A percentile compares a stretch with the other conserved stretches of the same genome.
Conservation (phyloP, 37 sponge, comb jelly and placozoan genomes). For the Eunapius fragilis region DNA sequence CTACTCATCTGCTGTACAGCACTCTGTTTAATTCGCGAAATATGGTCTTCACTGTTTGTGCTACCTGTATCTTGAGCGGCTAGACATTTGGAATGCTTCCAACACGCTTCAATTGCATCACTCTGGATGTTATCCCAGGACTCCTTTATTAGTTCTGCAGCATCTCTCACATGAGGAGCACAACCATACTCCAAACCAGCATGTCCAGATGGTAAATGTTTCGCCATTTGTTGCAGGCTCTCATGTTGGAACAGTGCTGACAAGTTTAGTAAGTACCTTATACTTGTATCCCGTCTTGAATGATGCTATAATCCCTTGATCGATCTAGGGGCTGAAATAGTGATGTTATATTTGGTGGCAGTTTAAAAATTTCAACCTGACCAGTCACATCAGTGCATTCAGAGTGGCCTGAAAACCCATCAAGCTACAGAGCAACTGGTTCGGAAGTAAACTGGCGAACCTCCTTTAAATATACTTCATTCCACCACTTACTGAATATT, state of each 20-base stretch:
- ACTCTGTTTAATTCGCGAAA: neutral
- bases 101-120: neutral
- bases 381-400: too few species aligned
- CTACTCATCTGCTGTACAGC: neutral
- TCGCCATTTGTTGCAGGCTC: neutral
- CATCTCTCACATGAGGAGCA: neutral
- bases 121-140: neutral
- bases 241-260: neutral
- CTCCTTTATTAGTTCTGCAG: neutral
- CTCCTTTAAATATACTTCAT: too few species aligned
- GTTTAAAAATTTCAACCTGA: too few species aligned
- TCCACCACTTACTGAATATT: too few species aligned
- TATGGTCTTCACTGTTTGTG: neutral
- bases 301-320: slow-evolving; percentile 57
- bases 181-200: neutral
- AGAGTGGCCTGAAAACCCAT: too few species aligned
- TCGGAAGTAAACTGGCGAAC: too few species aligned
- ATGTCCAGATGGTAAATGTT: neutral
- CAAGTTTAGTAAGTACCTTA: neutral
- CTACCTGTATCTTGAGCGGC: neutral
- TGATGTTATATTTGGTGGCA: too few species aligned
- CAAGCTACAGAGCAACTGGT: too few species aligned
- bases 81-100: neutral
- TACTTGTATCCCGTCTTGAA: slow-evolving; percentile 41
- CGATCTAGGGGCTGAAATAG: too few species aligned